These are phyloP conservation scores for Ranitomeya variabilis DNA, from an alignment of 2,113 vertebrate genomes.

Conservation along the genomic window DNA sequence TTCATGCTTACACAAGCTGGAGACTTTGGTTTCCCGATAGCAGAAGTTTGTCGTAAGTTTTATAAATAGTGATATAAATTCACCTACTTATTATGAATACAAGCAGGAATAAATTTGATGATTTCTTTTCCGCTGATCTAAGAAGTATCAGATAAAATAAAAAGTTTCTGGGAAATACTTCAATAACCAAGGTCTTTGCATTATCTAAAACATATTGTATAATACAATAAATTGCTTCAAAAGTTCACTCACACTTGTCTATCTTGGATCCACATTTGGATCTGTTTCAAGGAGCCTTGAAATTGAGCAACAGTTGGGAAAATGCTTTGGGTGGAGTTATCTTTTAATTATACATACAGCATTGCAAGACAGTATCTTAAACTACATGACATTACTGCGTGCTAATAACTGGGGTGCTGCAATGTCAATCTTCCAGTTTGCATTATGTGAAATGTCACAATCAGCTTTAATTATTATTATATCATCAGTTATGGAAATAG, in stretches of 20 bases:
- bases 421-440: background rate
- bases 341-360: background rate
- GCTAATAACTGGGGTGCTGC: constrained; percentile 9
- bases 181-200: background rate
- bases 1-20: constrained; percentile 12
- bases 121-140: constrained; percentile 3
- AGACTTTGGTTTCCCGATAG: background rate
- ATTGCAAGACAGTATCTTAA: no score
- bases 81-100: background rate
- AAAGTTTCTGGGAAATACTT: background rate
- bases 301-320: background rate
- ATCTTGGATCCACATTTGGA: background rate
- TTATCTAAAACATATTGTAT: background rate
- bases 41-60: background rate
- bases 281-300: background rate
- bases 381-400: background rate
- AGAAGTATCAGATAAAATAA: background rate
- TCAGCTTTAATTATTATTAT: background rate
- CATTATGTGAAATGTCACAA: background rate
- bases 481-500: background rate
- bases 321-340: background rate
- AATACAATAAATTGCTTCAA: background rate
- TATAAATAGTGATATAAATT: background rate
- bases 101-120: background rate
- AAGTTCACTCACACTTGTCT: background rate